A percentile compares a stretch with the other conserved stretches of the same genome.
phyloP scores from a whole-genome alignment of 2,113 vertebrate genomes.

The Tinamus guttatus region DNA sequence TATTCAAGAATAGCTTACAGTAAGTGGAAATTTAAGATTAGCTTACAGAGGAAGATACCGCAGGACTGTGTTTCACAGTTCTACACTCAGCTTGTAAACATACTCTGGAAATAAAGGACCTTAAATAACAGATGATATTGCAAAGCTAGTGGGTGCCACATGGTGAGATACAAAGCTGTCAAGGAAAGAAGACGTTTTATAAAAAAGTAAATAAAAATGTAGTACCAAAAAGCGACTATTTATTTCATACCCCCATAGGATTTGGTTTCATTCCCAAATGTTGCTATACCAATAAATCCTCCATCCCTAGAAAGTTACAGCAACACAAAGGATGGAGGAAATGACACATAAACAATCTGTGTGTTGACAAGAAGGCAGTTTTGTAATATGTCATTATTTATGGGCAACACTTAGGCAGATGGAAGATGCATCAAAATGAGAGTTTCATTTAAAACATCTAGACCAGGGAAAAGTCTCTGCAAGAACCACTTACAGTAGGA shows the following conservation, averaged over 20 bases:
- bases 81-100: slow-evolving; percentile 61
- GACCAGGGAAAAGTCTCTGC: background rate
- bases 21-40: slow-evolving; percentile 4
- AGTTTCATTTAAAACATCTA: slow-evolving; percentile 22
- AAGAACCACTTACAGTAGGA: background rate
- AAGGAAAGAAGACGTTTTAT: slow-evolving; percentile 40
- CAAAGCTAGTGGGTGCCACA: slow-evolving; percentile 56
- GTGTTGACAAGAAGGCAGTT: slow-evolving; percentile 57
- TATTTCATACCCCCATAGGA: slow-evolving; percentile 45
- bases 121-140: slow-evolving; percentile 67
- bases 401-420: slow-evolving; percentile 56
- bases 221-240: slow-evolving; percentile 49
- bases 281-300: slow-evolving; percentile 65
- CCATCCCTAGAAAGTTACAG: slow-evolving; percentile 37
- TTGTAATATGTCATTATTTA: slow-evolving; percentile 56
- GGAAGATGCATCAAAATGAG: slow-evolving; percentile 48
- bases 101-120: slow-evolving; percentile 48
- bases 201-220: slow-evolving; percentile 52
- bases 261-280: slow-evolving; percentile 53
- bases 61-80: slow-evolving; percentile 51
- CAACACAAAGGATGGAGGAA: slow-evolving; percentile 53
- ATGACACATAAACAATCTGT: slow-evolving; percentile 61
- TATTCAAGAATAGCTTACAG: background rate
- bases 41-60: slow-evolving; percentile 15
- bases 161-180: slow-evolving; percentile 42